Evolutionary conservation across 2,888 invertebrate genomes (phyloP).

Genomic region (Julus scandinavius): DNA sequence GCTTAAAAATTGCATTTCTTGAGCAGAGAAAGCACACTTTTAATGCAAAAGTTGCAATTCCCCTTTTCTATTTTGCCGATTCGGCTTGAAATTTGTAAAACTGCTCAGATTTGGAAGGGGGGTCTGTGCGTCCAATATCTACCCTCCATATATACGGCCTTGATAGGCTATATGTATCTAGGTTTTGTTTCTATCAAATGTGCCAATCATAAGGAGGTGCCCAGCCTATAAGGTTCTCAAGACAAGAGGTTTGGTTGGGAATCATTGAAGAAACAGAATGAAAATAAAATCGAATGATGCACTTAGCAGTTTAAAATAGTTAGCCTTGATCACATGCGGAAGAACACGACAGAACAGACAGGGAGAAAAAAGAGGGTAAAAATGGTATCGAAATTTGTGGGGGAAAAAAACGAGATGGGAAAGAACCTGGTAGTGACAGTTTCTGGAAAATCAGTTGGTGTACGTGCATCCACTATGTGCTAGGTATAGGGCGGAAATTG

Average conservation of each 20-base stretch:
- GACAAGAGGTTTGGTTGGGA: not conserved
- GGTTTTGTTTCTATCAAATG: too few relatives aligned
- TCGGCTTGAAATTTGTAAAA: too few relatives aligned
- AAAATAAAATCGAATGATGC: conserved; percentile 30
- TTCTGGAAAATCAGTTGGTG: conserved; percentile 21
- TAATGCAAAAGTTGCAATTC: too few relatives aligned
- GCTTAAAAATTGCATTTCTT: too few relatives aligned
- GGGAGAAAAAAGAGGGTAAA: not conserved
- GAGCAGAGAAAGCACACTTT: too few relatives aligned
- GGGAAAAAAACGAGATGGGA: not conserved
- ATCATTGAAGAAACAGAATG: not conserved
- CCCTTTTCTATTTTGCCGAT: too few relatives aligned
- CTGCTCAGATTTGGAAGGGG: too few relatives aligned
- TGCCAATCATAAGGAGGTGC: not conserved
- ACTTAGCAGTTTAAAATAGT: not conserved
- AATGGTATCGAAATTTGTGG: not conserved
- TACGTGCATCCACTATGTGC: not conserved
- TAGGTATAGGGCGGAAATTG: conserved; percentile 24
- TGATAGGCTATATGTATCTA: too few relatives aligned
- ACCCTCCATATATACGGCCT: too few relatives aligned
- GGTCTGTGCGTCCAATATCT: too few relatives aligned
- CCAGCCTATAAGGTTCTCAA: not conserved
- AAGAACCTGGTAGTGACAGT: conserved; percentile 3
- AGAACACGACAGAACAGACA: not conserved
- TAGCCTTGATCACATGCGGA: not conserved